These are phyloP conservation scores for Schizothorax lantsangensis DNA, from an alignment of 2,797 vertebrate species.

Conservation along the genomic window DNA sequence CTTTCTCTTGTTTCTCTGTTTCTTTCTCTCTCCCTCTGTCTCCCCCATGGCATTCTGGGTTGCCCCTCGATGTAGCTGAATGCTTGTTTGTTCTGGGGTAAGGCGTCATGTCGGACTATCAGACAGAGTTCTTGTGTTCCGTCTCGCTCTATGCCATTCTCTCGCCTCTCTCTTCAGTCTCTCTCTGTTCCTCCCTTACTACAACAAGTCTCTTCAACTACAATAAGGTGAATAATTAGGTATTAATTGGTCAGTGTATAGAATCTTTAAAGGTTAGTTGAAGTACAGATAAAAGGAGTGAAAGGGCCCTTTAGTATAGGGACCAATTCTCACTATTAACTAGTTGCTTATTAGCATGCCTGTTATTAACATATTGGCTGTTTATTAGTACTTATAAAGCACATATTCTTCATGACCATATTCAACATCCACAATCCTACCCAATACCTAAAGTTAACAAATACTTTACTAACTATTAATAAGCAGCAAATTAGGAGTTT, in stretches of 20 bases:
- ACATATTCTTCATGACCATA: too few species aligned
- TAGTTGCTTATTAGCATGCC: background rate
- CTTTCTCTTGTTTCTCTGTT: slow-evolving; percentile 41
- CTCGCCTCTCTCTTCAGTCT: slow-evolving; percentile 35
- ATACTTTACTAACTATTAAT: background rate
- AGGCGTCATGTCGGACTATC: slow-evolving; percentile 58
- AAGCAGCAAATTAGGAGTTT: too few species aligned
- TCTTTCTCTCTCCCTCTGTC: slow-evolving; percentile 58
- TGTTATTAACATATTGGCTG: background rate
- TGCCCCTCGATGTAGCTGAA: slow-evolving; percentile 57
- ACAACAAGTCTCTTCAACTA: background rate
- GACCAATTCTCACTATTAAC: too few species aligned
- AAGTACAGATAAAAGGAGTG: background rate
- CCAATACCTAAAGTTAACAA: background rate
- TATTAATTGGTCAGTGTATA: background rate
- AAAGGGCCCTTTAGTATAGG: too few species aligned
- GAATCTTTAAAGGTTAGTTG: background rate
- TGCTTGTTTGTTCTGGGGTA: slow-evolving; percentile 61
- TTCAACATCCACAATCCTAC: too few species aligned
- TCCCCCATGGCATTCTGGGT: slow-evolving; percentile 57
- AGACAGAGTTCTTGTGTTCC: slow-evolving; percentile 52
- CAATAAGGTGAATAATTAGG: slow-evolving; percentile 12
- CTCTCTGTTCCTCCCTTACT: slow-evolving; percentile 25
- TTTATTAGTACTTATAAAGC: background rate
- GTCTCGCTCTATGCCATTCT: slow-evolving; percentile 47